Conservation (phyloP, 2,113 vertebrate genomes). For the Gymnogyps californianus region DNA sequence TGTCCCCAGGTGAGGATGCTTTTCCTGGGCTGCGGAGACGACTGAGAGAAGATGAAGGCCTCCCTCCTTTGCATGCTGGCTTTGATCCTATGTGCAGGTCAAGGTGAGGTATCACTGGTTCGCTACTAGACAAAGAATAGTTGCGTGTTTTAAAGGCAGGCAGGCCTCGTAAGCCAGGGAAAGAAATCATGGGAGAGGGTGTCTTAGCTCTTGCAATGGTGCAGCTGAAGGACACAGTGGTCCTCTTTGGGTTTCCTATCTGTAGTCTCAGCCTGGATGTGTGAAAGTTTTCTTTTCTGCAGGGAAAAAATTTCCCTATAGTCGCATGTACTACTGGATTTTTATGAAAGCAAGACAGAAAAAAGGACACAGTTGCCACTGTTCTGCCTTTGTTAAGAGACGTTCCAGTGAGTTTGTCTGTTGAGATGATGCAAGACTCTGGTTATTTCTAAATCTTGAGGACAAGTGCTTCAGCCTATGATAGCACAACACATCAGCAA, state of each 20-base stretch:
- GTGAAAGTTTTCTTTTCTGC: accelerated
- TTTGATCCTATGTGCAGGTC: neutral
- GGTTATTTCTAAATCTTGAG: neutral
- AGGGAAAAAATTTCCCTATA: neutral
- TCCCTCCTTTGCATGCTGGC: neutral
- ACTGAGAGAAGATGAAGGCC: conserved; percentile 30
- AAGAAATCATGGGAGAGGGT: neutral
- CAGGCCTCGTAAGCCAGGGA: accelerated
- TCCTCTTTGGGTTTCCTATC: neutral
- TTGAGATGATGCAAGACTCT: neutral
- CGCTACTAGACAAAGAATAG: neutral
- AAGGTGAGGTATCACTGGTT: neutral
- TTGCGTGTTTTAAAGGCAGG: neutral
- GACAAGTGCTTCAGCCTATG: neutral
- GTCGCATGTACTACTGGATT: accelerated
- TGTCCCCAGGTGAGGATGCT: conserved; percentile 31
- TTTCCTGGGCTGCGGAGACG: neutral
- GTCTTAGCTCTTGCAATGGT: neutral
- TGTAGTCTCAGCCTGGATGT: neutral
- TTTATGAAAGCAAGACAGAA: neutral
- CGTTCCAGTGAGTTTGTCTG: neutral
- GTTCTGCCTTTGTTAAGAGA: neutral
- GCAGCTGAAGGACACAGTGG: neutral
- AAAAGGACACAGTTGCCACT: neutral
- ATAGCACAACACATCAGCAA: neutral